phyloP scores from a whole-genome alignment of 2,113 vertebrate species.

The Genyomyrus donnyi region DNA sequence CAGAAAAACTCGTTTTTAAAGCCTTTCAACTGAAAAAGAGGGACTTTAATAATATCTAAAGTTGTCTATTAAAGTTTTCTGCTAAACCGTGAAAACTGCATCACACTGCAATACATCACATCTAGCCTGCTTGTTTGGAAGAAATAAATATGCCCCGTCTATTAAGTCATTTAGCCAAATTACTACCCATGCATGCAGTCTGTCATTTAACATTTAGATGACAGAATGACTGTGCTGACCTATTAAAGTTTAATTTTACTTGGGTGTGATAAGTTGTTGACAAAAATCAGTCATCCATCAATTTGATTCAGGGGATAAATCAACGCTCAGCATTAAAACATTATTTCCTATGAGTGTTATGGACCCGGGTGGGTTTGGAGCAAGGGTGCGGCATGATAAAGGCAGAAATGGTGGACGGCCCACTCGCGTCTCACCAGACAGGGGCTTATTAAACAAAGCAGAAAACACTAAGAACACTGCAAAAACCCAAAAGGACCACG shows the following conservation, averaged over 20 bases:
- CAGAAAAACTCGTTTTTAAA: not conserved
- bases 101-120: not conserved
- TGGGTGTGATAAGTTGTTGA: not conserved
- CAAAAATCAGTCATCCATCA: not conserved
- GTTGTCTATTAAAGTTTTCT: not conserved
- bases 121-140: not conserved
- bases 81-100: not conserved
- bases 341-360: not conserved
- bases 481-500: no score
- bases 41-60: not conserved
- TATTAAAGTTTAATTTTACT: not conserved
- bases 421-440: no score
- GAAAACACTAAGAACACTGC: no score
- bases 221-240: not conserved
- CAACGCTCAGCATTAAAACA: not conserved
- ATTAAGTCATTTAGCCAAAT: not conserved
- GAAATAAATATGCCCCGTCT: not conserved
- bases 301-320: not conserved
- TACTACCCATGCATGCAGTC: not conserved
- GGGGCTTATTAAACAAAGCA: no score
- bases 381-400: no score
- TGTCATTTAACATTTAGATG: conserved; percentile 3
- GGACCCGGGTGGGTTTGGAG: no score
- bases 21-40: not conserved
- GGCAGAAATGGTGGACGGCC: no score